Evolutionary conservation across 1,140 invertebrate species (phyloP).

Genomic region (Drosophila kohkoa): DNA sequence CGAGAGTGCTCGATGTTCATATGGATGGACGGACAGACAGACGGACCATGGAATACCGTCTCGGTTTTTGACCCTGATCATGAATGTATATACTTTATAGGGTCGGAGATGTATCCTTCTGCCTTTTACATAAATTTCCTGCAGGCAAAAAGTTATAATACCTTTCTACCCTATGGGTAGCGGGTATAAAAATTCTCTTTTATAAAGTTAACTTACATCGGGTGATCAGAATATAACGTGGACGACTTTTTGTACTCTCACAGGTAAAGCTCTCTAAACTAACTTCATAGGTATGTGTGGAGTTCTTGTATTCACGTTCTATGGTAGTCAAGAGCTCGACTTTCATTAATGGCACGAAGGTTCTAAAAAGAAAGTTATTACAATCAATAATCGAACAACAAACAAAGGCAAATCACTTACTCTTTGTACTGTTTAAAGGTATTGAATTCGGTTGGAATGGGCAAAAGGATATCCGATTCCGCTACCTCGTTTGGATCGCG

Average conservation of each 20-base stretch:
- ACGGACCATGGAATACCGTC: too few species aligned
- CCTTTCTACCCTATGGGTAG: too few species aligned
- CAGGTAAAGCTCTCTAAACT: slow-evolving; percentile 13
- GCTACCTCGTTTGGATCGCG: slow-evolving; percentile 52
- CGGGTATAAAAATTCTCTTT: too few species aligned
- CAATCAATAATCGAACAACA: too few species aligned
- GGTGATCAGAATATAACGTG: slow-evolving; percentile 46
- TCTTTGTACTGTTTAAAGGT: slow-evolving; percentile 65
- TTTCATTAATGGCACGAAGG: slow-evolving; percentile 70
- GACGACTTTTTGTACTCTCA: slow-evolving; percentile 20
- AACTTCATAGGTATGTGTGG: slow-evolving; percentile 28
- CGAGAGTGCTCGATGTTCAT: too few species aligned
- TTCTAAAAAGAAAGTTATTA: slow-evolving; percentile 40
- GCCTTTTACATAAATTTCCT: too few species aligned
- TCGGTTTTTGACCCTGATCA: too few species aligned
- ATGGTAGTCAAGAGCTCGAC: slow-evolving; percentile 66
- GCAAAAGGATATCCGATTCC: slow-evolving; percentile 51
- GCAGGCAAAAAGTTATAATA: too few species aligned
- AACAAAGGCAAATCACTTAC: slow-evolving; percentile 34
- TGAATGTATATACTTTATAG: too few species aligned
- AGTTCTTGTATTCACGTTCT: slow-evolving; percentile 54
- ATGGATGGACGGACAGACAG: too few species aligned
- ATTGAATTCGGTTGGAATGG: slow-evolving; percentile 65
- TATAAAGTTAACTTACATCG: slow-evolving; percentile 43
- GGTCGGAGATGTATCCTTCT: too few species aligned